Percentiles rank a stretch among this genome's conserved stretches.
Evolutionary conservation across 2,797 vertebrate species (phyloP).

Genomic region (Crossoptilon crossoptilon): DNA sequence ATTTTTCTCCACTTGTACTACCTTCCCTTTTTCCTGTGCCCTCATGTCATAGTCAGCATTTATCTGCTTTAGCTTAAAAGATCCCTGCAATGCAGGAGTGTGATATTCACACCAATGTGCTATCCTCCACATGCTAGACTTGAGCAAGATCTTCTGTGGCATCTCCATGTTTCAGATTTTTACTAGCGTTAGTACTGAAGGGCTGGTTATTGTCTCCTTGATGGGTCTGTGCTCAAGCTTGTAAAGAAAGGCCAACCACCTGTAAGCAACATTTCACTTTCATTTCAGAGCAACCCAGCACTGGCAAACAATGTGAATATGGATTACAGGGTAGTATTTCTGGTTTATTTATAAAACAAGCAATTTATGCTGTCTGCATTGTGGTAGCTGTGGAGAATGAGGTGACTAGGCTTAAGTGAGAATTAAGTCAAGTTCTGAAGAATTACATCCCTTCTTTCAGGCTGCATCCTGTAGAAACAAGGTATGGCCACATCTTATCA

Average conservation of each 20-base stretch:
- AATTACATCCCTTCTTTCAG: rapidly evolving
- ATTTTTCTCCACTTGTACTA: not conserved
- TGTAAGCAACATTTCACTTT: not conserved
- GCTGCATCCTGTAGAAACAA: not conserved
- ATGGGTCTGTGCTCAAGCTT: not conserved
- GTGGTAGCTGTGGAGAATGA: not conserved
- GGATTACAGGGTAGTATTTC: not conserved
- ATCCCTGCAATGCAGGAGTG: not conserved
- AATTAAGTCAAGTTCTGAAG: not conserved
- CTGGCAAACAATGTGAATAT: not conserved
- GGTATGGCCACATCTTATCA: not conserved
- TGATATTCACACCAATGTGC: not conserved
- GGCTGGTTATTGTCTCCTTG: not conserved
- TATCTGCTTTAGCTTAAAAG: not conserved
- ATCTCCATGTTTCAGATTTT: not conserved
- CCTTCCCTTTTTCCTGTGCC: not conserved
- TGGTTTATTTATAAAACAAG: not conserved
- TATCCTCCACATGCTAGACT: not conserved
- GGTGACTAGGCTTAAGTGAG: not conserved
- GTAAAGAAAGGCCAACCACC: not conserved
- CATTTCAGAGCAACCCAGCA: not conserved
- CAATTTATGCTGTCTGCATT: not conserved
- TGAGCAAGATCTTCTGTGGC: not conserved
- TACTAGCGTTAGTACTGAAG: not conserved
- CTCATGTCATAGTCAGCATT: not conserved